phyloP scores from a whole-genome alignment of 2,113 vertebrate species.

The Passer domesticus region DNA sequence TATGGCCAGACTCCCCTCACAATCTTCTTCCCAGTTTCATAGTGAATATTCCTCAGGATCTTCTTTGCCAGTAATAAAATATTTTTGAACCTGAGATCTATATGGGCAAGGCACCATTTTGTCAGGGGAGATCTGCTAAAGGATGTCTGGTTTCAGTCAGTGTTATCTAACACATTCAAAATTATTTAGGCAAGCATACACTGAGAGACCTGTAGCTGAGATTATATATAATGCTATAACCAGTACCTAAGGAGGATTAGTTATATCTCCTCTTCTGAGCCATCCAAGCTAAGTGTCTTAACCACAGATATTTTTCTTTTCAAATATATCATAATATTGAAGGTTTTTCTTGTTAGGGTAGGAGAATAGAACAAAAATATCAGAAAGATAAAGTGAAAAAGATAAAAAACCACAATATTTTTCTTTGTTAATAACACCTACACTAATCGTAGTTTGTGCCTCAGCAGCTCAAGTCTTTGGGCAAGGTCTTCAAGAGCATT shows the following conservation, averaged over 20 bases:
- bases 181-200: neutral
- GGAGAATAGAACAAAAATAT: neutral
- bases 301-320: neutral
- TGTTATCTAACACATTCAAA: neutral
- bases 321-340: neutral
- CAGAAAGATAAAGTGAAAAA: neutral
- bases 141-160: neutral
- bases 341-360: neutral
- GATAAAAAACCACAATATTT: fast-evolving
- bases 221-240: neutral
- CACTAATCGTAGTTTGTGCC: neutral
- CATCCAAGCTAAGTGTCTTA: neutral
- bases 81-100: neutral
- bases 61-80: neutral
- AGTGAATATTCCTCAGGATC: neutral
- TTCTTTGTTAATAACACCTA: neutral
- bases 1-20: neutral
- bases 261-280: neutral
- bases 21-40: neutral
- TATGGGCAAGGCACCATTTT: neutral
- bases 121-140: neutral
- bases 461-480: neutral
- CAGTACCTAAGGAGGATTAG: neutral
- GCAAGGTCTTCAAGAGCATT: neutral
- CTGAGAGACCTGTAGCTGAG: fast-evolving